phyloP scores from a whole-genome alignment of 2,888 invertebrate genomes.

The Lepidonotus clava region DNA sequence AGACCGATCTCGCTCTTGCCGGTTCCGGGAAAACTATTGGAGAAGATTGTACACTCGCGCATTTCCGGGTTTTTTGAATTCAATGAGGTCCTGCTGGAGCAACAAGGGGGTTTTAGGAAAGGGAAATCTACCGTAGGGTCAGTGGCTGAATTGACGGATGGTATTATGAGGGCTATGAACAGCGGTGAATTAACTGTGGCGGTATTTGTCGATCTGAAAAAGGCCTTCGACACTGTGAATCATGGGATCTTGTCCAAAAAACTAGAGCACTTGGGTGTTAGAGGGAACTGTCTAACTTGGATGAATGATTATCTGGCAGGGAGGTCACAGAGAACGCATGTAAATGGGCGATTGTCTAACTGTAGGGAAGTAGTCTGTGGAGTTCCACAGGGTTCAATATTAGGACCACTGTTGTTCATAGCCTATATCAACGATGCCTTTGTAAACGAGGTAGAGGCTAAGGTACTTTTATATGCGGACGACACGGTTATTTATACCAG shows the following conservation, averaged over 20 bases:
- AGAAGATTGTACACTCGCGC: neutral
- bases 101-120: neutral
- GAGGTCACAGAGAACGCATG: too few relatives aligned
- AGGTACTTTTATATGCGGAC: too few relatives aligned
- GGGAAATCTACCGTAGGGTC: neutral
- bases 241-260: neutral
- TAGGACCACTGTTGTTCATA: too few relatives aligned
- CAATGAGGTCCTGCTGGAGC: neutral
- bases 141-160: neutral
- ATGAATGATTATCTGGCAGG: too few relatives aligned
- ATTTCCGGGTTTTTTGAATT: neutral
- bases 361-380: too few relatives aligned
- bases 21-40: neutral
- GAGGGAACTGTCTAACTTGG: too few relatives aligned
- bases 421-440: too few relatives aligned
- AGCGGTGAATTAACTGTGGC: neutral
- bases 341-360: too few relatives aligned
- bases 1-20: neutral
- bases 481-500: too few relatives aligned
- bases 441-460: too few relatives aligned
- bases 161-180: neutral
- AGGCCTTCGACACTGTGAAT: neutral
- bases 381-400: too few relatives aligned
- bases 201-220: neutral
- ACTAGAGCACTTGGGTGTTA: too few relatives aligned